Conservation (phyloP, 2,797 vertebrate genomes). For the Acanthurus tractus region DNA sequence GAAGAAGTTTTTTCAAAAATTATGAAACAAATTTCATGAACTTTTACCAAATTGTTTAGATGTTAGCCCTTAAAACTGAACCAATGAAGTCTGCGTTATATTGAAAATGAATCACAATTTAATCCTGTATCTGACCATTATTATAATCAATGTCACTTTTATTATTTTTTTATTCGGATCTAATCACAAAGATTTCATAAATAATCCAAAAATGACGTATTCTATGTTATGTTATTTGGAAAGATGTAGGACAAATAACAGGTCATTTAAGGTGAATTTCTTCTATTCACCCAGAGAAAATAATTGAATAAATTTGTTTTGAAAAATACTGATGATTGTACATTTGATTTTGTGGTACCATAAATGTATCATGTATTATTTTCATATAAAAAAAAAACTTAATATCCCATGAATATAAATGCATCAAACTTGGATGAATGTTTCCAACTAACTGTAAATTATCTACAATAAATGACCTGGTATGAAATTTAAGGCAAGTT, state of each 20-base stretch:
- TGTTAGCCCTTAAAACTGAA: background rate
- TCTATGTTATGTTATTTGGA: background rate
- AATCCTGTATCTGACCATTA: accelerated
- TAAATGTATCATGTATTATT: background rate
- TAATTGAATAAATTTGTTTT: too few relatives aligned
- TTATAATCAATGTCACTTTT: background rate
- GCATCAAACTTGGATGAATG: background rate
- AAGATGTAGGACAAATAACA: background rate
- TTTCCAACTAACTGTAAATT: background rate
- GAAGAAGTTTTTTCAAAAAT: background rate
- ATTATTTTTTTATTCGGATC: background rate
- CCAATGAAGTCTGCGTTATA: background rate
- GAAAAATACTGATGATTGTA: too few relatives aligned
- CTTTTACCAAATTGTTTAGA: background rate
- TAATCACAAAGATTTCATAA: background rate
- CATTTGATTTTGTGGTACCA: background rate
- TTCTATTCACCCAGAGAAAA: background rate
- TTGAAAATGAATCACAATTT: background rate
- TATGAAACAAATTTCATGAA: background rate
- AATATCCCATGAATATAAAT: background rate
- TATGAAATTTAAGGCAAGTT: too few relatives aligned
- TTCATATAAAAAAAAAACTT: background rate
- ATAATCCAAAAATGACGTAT: background rate
- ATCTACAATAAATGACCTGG: background rate
- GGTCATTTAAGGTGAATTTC: background rate